phyloP scores from a whole-genome alignment of 2,113 vertebrate genomes.

The Marcusenius ussheri region DNA sequence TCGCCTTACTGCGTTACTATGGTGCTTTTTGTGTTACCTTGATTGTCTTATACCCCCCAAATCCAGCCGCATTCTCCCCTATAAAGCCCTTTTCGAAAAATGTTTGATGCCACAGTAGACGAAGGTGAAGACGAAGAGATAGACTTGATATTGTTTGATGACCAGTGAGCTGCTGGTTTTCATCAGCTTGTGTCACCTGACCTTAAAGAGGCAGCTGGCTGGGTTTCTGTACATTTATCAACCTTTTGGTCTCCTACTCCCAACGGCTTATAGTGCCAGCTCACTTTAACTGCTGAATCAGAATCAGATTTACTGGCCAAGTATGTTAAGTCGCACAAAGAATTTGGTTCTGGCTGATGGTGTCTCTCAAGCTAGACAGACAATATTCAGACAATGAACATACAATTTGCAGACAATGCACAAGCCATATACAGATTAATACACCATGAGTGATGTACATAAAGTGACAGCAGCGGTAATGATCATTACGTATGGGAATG shows the following conservation, averaged over 20 bases:
- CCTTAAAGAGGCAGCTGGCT: neutral
- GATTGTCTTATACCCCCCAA: conserved; percentile 43
- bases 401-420: neutral
- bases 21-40: conserved; percentile 50
- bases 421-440: neutral
- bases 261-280: neutral
- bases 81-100: conserved; percentile 70
- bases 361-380: neutral
- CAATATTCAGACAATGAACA: neutral
- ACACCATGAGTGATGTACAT: neutral
- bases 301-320: neutral
- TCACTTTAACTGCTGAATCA: neutral
- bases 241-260: neutral
- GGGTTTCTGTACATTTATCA: neutral
- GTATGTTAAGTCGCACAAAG: neutral
- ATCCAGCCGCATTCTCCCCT: conserved; percentile 51
- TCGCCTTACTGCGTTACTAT: conserved; percentile 53
- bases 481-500: neutral
- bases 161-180: neutral
- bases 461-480: neutral
- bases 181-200: neutral
- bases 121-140: conserved; percentile 55
- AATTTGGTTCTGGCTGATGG: neutral
- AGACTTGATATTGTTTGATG: conserved; percentile 26
- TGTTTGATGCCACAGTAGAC: conserved; percentile 64